Base-by-base conservation (phyloP, 2,113 vertebrate species). In the human region DNA sequence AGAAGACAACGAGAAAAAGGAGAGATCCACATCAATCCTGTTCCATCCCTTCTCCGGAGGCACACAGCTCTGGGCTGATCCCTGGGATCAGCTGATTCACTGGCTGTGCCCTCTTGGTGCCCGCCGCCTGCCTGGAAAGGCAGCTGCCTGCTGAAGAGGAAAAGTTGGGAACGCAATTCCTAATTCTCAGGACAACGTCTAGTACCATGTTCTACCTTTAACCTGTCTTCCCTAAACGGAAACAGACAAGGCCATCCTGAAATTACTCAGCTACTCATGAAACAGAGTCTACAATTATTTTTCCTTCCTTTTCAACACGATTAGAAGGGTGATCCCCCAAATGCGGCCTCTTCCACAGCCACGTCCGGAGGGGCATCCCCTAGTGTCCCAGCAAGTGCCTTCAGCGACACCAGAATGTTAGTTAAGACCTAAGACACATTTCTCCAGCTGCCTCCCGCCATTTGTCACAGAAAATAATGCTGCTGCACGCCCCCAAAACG, bases 301-400 rank as follows among this genome's bases (percentile, higher is more conserved):
- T 35, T 30, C 45, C 40, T 9, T 32, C 76, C 48, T 43, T 61
- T 43, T 70, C 32, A 35, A 23, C n/a, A 12, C 17, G 11, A 8
- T 4, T 17, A n/a, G 55, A 4, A 0, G 27, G 13, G 13, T 16
- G 50, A 14, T 2, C 20, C 90, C 8, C 30, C 30, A 61, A 50
- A 78, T 8, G 7, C 45, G 43, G 23, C 90, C 38, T 48, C 61
- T 45, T 52, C 91, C n/a, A 66, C 75, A 22, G 70, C 35, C 32
- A 12, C 0, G 0, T 18, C 30, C 8, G 83, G 43, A 50, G 64
- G 76, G 52, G 50, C n/a, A 32, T 10, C 55, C 16, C 1, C 0
- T 40, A 8, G 40, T 3, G 5, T 45, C 48, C 85, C 38, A 17
- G 52, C 59, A 50, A 18, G 25, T 40, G 20, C 18, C 48, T 88